phyloP scores from a whole-genome alignment of 2,113 vertebrate species.

The Aspiorhynchus laticeps region DNA sequence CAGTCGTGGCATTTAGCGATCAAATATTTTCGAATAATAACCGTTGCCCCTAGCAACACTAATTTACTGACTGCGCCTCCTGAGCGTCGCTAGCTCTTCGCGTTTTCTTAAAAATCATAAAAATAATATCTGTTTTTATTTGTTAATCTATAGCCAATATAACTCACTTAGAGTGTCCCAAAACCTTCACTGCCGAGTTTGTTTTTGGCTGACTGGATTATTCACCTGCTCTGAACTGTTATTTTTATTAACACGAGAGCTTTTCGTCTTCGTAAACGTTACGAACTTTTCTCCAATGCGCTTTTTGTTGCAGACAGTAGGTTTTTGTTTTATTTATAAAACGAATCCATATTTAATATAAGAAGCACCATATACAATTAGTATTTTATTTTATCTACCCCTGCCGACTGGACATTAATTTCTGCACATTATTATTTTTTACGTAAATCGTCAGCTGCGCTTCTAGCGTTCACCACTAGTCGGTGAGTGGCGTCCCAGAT shows the following conservation, averaged over 20 bases:
- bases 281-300: background rate
- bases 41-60: background rate
- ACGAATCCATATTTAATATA: background rate
- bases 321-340: background rate
- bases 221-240: background rate
- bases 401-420: background rate
- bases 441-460: background rate
- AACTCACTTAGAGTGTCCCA: background rate
- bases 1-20: background rate
- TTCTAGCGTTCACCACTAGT: background rate
- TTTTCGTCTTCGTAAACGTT: background rate
- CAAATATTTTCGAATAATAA: background rate
- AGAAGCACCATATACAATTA: background rate
- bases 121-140: background rate
- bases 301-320: background rate
- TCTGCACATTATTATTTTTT: background rate
- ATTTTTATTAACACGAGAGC: background rate
- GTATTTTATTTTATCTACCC: background rate
- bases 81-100: background rate
- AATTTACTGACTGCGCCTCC: background rate
- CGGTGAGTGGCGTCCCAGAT: background rate
- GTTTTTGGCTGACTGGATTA: background rate
- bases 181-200: background rate
- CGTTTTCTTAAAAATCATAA: background rate
- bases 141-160: background rate